Conservation (phyloP, 2,113 vertebrate species). For the Catharus fuscescens region DNA sequence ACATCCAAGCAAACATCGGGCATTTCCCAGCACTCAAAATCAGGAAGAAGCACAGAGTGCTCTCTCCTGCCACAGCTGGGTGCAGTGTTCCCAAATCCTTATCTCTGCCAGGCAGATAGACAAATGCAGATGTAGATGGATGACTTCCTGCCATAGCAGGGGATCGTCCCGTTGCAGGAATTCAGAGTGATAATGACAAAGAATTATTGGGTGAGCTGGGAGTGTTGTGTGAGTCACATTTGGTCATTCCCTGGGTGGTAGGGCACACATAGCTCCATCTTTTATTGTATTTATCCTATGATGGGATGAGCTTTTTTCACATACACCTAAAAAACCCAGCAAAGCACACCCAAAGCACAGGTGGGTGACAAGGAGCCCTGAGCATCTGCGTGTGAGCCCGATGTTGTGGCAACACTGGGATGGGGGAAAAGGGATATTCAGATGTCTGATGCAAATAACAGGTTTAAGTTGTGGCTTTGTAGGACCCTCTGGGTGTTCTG, state of each 20-base stretch:
- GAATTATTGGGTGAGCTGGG: not conserved
- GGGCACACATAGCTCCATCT: not conserved
- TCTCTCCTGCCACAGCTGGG: not conserved
- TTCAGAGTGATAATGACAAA: not conserved
- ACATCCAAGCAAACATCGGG: not conserved
- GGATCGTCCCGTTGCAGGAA: not conserved
- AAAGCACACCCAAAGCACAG: not conserved
- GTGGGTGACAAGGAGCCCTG: not conserved
- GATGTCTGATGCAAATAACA: not conserved
- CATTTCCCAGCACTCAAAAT: not conserved
- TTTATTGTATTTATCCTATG: not conserved
- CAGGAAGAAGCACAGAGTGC: not conserved
- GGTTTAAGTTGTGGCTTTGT: constrained; percentile 34
- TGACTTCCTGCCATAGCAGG: not conserved
- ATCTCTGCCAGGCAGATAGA: not conserved
- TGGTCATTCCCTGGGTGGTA: not conserved
- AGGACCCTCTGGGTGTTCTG: not conserved
- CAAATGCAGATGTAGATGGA: not conserved
- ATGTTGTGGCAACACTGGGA: not conserved
- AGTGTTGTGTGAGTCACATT: not conserved
- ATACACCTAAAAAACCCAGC: not conserved
- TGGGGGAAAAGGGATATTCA: not conserved
- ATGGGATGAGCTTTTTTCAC: not conserved
- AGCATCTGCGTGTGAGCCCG: not conserved
- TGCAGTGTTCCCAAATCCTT: not conserved